Conservation (phyloP, 2,113 vertebrate genomes). For the Terrapene triunguis region DNA sequence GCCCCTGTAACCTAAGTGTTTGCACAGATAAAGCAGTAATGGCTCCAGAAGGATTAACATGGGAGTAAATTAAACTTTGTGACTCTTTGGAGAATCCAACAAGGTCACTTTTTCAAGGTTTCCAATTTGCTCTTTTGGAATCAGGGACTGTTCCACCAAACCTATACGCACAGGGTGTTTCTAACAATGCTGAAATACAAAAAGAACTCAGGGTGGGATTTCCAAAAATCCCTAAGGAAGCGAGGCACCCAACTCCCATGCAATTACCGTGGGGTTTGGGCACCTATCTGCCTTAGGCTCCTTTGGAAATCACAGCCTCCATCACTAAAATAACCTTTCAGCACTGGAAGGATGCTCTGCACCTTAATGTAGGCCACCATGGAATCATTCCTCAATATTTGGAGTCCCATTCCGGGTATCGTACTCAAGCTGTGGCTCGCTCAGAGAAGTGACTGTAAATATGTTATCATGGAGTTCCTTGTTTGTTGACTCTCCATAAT, state of each 20-base stretch:
- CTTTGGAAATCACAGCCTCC: conserved; percentile 63
- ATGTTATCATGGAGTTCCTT: background rate
- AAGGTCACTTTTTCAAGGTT: conserved; percentile 41
- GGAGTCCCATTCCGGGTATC: background rate
- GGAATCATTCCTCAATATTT: conserved; percentile 27
- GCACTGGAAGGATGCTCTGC: conserved; percentile 21
- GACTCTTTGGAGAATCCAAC: conserved; percentile 34
- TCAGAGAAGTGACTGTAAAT: background rate
- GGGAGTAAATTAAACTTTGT: conserved; percentile 48
- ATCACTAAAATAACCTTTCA: conserved; percentile 52
- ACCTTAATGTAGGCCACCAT: background rate
- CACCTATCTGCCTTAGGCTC: conserved; percentile 18
- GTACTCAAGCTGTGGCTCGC: background rate
- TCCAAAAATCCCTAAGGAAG: conserved; percentile 56
- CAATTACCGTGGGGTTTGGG: conserved; percentile 20
- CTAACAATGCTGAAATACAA: conserved; percentile 47
- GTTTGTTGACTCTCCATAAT: background rate
- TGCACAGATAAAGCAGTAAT: conserved; percentile 64
- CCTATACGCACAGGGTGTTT: conserved; percentile 43
- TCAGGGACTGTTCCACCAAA: conserved; percentile 55
- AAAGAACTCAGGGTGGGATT: background rate
- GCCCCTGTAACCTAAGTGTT: conserved; percentile 57
- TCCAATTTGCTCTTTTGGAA: conserved; percentile 50
- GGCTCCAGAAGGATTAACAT: conserved; percentile 52
- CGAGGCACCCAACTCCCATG: conserved; percentile 37